A percentile compares a stretch with the other conserved stretches of the same genome.
Conservation (phyloP, 2,797 vertebrate species). For the Poeciliopsis gracilis region DNA sequence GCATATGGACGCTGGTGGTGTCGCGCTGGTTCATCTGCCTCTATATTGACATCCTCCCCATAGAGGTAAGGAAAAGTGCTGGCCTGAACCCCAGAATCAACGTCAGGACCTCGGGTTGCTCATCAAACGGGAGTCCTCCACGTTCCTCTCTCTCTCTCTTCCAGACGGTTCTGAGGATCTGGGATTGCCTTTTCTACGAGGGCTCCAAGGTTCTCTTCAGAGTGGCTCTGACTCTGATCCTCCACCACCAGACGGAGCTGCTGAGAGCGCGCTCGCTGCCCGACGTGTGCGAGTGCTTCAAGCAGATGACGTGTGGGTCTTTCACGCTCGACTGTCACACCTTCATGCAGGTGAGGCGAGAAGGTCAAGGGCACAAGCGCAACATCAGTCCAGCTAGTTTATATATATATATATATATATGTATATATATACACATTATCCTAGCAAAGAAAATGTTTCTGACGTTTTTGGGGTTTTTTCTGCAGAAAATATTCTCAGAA, state of each 20-base stretch:
- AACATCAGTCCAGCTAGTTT: neutral
- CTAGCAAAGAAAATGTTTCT: neutral
- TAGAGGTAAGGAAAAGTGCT: slow-evolving; percentile 83
- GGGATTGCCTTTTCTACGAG: slow-evolving; percentile 97
- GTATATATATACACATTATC: neutral
- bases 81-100: neutral
- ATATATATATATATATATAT: neutral
- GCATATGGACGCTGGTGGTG: slow-evolving; percentile 92
- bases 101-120: neutral
- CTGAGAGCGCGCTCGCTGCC: slow-evolving; percentile 85
- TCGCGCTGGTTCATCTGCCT: slow-evolving; percentile 98
- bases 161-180: slow-evolving; percentile 94
- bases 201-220: slow-evolving; percentile 97
- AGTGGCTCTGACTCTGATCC: slow-evolving; percentile 91
- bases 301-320: slow-evolving; percentile 87
- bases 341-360: slow-evolving; percentile 90
- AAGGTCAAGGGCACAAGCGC: neutral
- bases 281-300: slow-evolving; percentile 91
- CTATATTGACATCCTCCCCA: slow-evolving; percentile 92
- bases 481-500: slow-evolving; percentile 90
- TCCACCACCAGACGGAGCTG: slow-evolving; percentile 88
- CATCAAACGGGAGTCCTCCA: neutral
- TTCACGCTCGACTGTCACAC: slow-evolving; percentile 91
- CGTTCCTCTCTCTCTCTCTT: slow-evolving; percentile 21
- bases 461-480: neutral